Evolutionary conservation across 1,140 invertebrate species (phyloP), one percentile per base, ranked within the genome.

Genomic region (Metaphire vulgaris): DNA sequence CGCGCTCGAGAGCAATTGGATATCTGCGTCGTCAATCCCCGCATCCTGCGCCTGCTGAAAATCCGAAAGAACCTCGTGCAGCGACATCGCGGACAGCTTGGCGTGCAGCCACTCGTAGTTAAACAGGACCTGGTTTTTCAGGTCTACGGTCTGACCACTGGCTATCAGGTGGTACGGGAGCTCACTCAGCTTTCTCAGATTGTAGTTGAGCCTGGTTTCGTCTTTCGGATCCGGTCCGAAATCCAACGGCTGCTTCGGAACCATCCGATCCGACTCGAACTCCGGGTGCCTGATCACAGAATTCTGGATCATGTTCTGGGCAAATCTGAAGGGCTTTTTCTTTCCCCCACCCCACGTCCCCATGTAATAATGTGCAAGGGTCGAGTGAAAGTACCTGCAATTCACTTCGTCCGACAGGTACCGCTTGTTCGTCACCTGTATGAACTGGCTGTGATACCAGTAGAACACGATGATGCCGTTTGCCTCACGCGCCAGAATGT

Each of bases 101-200:
- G 96, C 95, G 83, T 98, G 95, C 0, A 99, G 88, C 95, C 96
- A 99, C 79, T 96, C 91, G 83, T 98, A 99, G 86, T 98, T 98
- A 86, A 99, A 99, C 0, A 99, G 88, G 14, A 98, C 95, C 81
- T 96, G 90, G 72, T 92, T 90, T 83, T 96, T 97, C 0, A 99
- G 87, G 86, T 98, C 96, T 75, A 93, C 92, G 81, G 95, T 96
- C 32, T 96, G 33, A 12, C 66, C 90, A 0, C 96, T 92, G 21
- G 96, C 88, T 0, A 98, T 91, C 80, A 99, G 87, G 83, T 99
- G 97, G 85, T 92, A 98, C 0, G 97, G 96, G 67, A 99, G 86
- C 84, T 99, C 97, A 75, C 83, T 87, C 16, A 88, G 80, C 79
- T 88, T 87, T 33, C 88, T 76, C 15, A 86, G 79, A 79, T 88